Conservation (phyloP, 2,113 vertebrate genomes). For the Vanacampus margaritifer region DNA sequence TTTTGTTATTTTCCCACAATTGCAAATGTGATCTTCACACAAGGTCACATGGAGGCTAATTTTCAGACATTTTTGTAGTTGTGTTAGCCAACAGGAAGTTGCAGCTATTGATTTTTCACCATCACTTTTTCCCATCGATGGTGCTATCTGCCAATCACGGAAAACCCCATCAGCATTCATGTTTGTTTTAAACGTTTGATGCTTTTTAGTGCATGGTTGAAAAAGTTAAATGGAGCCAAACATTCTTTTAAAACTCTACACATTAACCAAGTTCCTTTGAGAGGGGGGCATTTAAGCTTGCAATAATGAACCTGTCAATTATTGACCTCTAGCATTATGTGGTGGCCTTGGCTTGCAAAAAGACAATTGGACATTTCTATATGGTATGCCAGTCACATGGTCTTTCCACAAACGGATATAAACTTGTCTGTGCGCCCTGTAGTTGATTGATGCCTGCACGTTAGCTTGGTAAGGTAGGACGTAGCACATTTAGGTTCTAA, state of each 20-base stretch:
- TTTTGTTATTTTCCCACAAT: background rate
- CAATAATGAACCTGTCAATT: conserved; percentile 54
- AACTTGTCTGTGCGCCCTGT: background rate
- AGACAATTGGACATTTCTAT: conserved; percentile 26
- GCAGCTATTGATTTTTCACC: background rate
- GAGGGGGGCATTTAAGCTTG: conserved; percentile 47
- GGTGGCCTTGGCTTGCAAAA: conserved; percentile 24
- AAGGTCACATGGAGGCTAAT: background rate
- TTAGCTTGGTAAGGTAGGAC: background rate
- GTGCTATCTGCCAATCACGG: background rate
- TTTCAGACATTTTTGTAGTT: background rate
- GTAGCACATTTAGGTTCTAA: too few relatives aligned
- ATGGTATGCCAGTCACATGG: background rate
- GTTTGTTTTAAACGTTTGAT: background rate
- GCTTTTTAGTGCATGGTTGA: background rate
- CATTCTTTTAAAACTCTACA: conserved; percentile 29
- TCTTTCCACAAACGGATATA: background rate
- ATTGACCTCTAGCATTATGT: conserved; percentile 41
- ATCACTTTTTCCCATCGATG: background rate
- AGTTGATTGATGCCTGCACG: background rate
- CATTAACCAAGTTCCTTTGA: conserved; percentile 50
- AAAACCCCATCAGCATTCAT: background rate
- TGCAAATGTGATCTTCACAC: background rate
- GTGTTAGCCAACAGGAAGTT: background rate
- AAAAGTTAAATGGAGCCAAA: conserved; percentile 11